Base-by-base conservation (phyloP, 2,797 vertebrate genomes). In the Pampus argenteus region DNA sequence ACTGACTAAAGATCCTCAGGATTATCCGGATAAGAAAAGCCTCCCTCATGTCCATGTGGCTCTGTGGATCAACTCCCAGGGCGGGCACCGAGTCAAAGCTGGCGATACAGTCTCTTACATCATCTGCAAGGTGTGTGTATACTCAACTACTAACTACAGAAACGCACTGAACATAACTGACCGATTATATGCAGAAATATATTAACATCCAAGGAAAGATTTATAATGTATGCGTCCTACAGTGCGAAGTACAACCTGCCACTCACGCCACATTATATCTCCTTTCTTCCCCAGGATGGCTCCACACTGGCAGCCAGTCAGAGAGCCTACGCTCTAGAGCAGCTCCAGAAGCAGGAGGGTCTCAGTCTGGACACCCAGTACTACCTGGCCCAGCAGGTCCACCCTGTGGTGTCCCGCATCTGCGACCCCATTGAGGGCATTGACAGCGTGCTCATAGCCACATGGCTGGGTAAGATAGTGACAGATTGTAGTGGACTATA, bases 381-480 rank as follows among this genome's bases (percentile, higher is more conserved):
- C 91, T 99, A 99, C 91, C 94, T 99, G 82, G 95, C 97, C 61
- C 97, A 99, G 88, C 98, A 99, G 90, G 84, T 99, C 71, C 97
- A 99, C 84, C 98, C 98, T 2, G 98, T 99, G 36, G 97, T 99
- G 88, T 95, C 96, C 88, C 95, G 98, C 47, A 99, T 99, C 86
- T 99, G 98, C 83, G 97, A 98, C 40, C 98, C 98, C 59, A 98
- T 99, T 66, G 97, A 98, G 26, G 98, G 98, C 85, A 97, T 99
- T 48, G 97, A 99, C 73, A 86, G 94, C 28, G 93, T 96, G 29
- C 96, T 99, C 84, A 96, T 99, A 87, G 98, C 98, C 78, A 92
- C 95, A 0, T 99, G 97, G 97, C 93, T 99, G 74, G 98, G 98
- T 99, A 87, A 93, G 95, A 38, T 31, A 29, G 59, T 29, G 38